phyloP scores from a whole-genome alignment of 2,888 invertebrate species.

The Cotesia congregata region DNA sequence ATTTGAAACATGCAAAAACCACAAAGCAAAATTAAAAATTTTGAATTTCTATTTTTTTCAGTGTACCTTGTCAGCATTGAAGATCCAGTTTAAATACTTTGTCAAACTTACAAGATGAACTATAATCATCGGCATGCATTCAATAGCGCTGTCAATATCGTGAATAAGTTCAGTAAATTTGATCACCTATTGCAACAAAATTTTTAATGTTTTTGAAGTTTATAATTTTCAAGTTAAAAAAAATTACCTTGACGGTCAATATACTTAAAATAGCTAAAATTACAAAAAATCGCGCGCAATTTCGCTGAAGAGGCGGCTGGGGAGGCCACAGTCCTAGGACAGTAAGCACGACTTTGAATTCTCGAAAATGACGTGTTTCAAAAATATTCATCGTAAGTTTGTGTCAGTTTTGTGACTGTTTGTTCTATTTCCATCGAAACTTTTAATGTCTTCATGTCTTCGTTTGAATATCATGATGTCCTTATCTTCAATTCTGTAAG shows the following conservation, averaged over 20 bases:
- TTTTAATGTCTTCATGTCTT: background rate
- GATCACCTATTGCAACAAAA: constrained; percentile 35
- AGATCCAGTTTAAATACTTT: constrained; percentile 39
- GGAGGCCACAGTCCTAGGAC: constrained; percentile 42
- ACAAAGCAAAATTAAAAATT: background rate
- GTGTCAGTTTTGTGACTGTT: background rate
- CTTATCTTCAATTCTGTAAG: background rate
- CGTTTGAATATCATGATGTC: background rate
- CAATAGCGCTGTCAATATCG: constrained; percentile 37
- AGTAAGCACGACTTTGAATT: constrained; percentile 36
- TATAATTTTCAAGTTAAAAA: background rate
- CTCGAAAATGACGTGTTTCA: constrained; percentile 29
- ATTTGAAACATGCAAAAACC: background rate
- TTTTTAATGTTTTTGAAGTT: background rate
- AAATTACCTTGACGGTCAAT: constrained; percentile 36
- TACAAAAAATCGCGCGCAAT: constrained; percentile 25
- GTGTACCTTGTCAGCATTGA: constrained; percentile 40
- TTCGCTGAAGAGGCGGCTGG: constrained; percentile 33
- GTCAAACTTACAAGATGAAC: constrained; percentile 29
- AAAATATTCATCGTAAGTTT: constrained; percentile 38
- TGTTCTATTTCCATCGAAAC: background rate
- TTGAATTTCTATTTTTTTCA: background rate
- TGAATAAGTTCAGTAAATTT: constrained; percentile 35
- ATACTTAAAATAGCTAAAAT: constrained; percentile 37
- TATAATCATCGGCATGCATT: constrained; percentile 43